Conservation (phyloP, 2,113 vertebrate species). For the Papio anubis region DNA sequence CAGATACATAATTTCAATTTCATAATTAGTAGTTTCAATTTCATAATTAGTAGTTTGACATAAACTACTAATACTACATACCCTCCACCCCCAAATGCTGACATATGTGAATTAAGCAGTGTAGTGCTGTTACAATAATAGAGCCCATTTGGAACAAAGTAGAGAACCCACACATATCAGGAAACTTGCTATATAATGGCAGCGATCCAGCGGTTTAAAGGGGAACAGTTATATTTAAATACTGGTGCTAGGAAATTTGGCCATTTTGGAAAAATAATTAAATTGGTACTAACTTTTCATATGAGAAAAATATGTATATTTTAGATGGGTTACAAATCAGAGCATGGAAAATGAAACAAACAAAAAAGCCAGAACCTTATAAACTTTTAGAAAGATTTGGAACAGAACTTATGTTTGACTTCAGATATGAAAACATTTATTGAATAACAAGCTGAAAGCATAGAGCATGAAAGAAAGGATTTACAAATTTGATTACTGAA, state of each 20-base stretch:
- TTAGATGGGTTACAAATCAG: not conserved
- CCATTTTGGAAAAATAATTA: not conserved
- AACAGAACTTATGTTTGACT: not conserved
- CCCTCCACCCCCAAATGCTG: not conserved
- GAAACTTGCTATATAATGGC: not conserved
- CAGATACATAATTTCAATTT: not conserved
- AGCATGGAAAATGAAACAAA: not conserved
- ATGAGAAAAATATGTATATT: not conserved
- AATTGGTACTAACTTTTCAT: not conserved
- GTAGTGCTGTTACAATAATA: not conserved
- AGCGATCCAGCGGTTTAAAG: not conserved
- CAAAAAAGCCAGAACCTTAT: not conserved
- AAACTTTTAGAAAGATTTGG: not conserved
- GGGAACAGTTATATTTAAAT: not conserved
- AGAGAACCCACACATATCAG: not conserved
- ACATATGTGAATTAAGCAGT: not conserved
- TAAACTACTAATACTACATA: not conserved
- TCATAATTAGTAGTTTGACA: not conserved
- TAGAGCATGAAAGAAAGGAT: not conserved
- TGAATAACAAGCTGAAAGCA: not conserved
- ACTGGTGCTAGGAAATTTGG: not conserved
- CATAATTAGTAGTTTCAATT: not conserved
- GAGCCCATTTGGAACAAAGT: not conserved
- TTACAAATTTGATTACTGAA: not conserved
- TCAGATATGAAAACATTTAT: not conserved